phyloP scores from a whole-genome alignment of 2,113 vertebrate genomes.

The Salvator merianae region DNA sequence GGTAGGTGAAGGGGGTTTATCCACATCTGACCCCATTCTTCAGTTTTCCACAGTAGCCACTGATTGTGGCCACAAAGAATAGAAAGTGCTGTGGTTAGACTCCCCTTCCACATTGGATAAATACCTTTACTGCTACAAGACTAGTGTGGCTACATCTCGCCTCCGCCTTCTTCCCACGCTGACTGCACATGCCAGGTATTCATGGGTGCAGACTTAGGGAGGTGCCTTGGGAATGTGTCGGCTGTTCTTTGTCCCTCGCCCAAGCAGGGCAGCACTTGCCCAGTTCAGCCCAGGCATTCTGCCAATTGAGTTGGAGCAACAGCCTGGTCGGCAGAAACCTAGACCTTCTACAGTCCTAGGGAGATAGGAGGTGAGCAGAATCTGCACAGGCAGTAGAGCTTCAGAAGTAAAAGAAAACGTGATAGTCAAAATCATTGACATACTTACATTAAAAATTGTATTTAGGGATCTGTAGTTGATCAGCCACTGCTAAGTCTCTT shows the following conservation, averaged over 20 bases:
- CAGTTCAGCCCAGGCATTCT: not conserved
- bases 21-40: not conserved
- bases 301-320: not conserved
- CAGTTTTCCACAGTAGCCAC: not conserved
- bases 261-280: not conserved
- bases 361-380: not conserved
- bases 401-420: not conserved
- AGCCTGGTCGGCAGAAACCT: not conserved
- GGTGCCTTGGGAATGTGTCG: not conserved
- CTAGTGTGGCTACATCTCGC: not conserved
- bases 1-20: not conserved
- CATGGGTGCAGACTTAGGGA: constrained; percentile 14
- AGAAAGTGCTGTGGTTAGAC: not conserved
- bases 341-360: not conserved
- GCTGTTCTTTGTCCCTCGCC: not conserved
- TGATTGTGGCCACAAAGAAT: not conserved
- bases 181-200: not conserved
- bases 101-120: not conserved
- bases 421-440: not conserved
- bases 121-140: not conserved
- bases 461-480: not conserved
- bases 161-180: not conserved
- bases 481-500: not conserved
- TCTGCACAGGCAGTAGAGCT: not conserved
- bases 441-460: not conserved